phyloP scores from a whole-genome alignment of 2,888 invertebrate species.

The Phoenoteleia sp. region DNA sequence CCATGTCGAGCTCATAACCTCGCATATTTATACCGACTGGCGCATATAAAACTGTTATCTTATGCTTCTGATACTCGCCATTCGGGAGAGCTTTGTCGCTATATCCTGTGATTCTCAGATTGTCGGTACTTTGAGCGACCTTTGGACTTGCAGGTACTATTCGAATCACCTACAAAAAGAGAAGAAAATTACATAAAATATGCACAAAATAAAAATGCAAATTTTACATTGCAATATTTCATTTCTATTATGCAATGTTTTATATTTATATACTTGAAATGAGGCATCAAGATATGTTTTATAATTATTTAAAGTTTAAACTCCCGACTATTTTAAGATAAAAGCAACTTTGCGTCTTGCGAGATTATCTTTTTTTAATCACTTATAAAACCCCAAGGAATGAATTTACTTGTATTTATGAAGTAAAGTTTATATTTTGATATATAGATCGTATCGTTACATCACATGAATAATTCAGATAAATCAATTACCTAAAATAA shows the following conservation, averaged over 20 bases:
- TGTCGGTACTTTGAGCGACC: constrained; percentile 67
- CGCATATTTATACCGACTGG: constrained; percentile 83
- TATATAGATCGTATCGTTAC: constrained; percentile 19
- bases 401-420: no score
- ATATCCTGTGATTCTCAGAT: constrained; percentile 63
- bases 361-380: background rate
- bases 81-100: constrained; percentile 67
- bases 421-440: constrained; percentile 8
- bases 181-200: constrained; percentile 49
- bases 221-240: constrained; percentile 57
- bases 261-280: constrained; percentile 46
- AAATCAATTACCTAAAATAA: constrained; percentile 46
- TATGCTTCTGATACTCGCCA: constrained; percentile 78
- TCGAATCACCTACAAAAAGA: constrained; percentile 44
- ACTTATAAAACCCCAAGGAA: background rate
- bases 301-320: constrained; percentile 52
- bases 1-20: constrained; percentile 83
- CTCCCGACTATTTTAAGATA: constrained; percentile 5
- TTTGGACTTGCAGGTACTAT: constrained; percentile 59
- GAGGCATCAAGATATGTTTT: constrained; percentile 46
- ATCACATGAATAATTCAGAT: constrained; percentile 48
- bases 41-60: constrained; percentile 85
- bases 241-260: constrained; percentile 51
- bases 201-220: constrained; percentile 48
- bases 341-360: constrained; percentile 9